Evolutionary conservation across 2,888 invertebrate species (phyloP).

Genomic region (Tenthredo notha): DNA sequence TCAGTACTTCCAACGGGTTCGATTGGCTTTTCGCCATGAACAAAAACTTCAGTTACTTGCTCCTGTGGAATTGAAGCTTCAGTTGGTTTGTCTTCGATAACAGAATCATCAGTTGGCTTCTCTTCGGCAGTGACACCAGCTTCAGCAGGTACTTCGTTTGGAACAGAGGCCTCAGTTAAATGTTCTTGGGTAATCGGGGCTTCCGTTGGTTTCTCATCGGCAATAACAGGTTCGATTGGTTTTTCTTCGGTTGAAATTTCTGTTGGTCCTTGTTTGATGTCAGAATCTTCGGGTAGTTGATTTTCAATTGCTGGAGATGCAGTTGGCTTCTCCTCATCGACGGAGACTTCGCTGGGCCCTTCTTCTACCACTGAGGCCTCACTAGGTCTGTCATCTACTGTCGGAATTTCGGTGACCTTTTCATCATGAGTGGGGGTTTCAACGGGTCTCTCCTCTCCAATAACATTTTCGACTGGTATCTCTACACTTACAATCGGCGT

Average conservation of each 20-base stretch:
- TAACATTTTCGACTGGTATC: conserved; percentile 51
- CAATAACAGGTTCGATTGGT: conserved; percentile 19
- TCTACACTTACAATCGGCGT: conserved; percentile 54
- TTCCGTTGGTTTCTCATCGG: conserved; percentile 41
- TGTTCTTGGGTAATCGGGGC: conserved; percentile 2
- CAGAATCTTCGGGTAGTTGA: conserved; percentile 23
- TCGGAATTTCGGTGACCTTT: conserved; percentile 40
- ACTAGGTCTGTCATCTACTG: conserved; percentile 51
- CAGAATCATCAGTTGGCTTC: conserved; percentile 47
- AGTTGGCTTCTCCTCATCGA: conserved; percentile 55
- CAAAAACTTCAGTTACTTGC: conserved; percentile 42
- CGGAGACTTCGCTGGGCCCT: conserved; percentile 54
- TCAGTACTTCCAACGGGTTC: conserved; percentile 10
- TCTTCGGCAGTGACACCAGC: conserved; percentile 57
- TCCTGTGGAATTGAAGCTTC: conserved; percentile 35
- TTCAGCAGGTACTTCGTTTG: conserved; percentile 41
- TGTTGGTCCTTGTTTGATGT: conserved; percentile 33
- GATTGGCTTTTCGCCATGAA: conserved; percentile 51
- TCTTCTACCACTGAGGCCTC: conserved; percentile 54
- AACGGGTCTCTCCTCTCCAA: conserved; percentile 38
- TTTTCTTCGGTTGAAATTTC: conserved; percentile 43
- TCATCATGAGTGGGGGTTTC: conserved; percentile 43
- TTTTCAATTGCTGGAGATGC: conserved; percentile 8
- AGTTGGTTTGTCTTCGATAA: conserved; percentile 56
- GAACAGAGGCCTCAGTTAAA: conserved; percentile 35